phyloP scores from a whole-genome alignment of 2,113 vertebrate genomes.

The Podarcis muralis region DNA sequence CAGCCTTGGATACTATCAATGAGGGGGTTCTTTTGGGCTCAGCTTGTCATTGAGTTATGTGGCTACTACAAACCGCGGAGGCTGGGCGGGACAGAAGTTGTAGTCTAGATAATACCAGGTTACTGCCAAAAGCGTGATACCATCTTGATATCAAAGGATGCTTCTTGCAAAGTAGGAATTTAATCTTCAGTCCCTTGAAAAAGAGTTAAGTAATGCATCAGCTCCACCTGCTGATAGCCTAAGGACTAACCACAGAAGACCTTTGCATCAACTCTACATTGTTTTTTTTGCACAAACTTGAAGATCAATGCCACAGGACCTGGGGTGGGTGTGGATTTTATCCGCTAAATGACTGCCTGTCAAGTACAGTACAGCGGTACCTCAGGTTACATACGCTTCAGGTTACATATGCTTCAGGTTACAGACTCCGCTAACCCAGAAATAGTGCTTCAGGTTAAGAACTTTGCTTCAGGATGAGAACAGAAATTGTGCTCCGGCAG shows the following conservation, averaged over 20 bases:
- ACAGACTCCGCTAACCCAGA: no score
- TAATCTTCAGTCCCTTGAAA: no score
- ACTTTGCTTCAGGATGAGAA: no score
- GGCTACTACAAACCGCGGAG: not conserved
- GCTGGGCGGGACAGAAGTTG: no score
- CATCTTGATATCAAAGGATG: not conserved
- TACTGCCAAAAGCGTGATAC: not conserved
- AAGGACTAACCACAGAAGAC: not conserved
- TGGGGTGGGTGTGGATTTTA: not conserved
- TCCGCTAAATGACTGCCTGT: not conserved
- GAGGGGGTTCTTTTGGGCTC: not conserved
- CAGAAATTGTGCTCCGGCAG: no score
- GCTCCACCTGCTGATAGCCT: not conserved
- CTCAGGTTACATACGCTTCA: no score
- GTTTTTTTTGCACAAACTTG: not conserved
- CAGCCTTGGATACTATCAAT: no score
- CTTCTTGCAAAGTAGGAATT: no score
- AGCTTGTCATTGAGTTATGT: no score
- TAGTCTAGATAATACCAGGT: not conserved
- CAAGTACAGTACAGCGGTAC: not conserved
- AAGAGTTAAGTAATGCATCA: no score
- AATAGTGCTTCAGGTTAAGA: no score
- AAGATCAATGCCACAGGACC: not conserved
- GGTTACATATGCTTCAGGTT: no score
- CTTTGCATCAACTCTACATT: not conserved